phyloP scores from a whole-genome alignment of 2,888 invertebrate species.

The Athalia rosae region DNA sequence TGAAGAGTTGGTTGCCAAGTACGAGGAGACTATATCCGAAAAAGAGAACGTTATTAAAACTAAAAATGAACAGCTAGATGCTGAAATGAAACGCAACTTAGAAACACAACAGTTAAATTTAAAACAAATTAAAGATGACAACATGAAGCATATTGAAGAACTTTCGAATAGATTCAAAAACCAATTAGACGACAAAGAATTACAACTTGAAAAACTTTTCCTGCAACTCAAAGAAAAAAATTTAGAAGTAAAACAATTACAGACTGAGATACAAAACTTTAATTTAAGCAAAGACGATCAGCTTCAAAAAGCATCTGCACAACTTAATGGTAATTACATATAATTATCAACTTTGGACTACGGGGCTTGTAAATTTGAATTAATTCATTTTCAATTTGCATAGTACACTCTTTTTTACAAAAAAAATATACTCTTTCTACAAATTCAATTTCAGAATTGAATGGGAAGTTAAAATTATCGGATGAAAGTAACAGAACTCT shows the following conservation, averaged over 20 bases:
- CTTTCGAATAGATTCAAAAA: conserved; percentile 69
- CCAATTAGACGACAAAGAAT: conserved; percentile 75
- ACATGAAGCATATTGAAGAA: conserved; percentile 57
- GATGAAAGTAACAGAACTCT: conserved; percentile 76
- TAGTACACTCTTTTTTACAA: not conserved
- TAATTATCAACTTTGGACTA: not conserved
- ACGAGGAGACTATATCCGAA: conserved; percentile 75
- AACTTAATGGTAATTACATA: conserved; percentile 58
- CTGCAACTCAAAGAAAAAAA: conserved; percentile 75
- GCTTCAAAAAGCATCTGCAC: conserved; percentile 70
- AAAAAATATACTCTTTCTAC: not conserved
- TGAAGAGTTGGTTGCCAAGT: conserved; percentile 74
- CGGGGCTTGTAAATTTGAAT: conserved; percentile 19
- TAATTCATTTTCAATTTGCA: conserved; percentile 20
- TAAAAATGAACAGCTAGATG: conserved; percentile 57
- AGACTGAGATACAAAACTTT: conserved; percentile 74
- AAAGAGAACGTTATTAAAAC: conserved; percentile 73
- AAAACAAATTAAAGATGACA: conserved; percentile 60
- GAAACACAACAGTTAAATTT: conserved; percentile 56
- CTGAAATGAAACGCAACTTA: conserved; percentile 55
- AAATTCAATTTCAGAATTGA: conserved; percentile 72
- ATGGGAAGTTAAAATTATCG: conserved; percentile 75
- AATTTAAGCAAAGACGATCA: conserved; percentile 73
- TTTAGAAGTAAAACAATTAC: conserved; percentile 75
- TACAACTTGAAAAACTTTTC: conserved; percentile 75